Evolutionary conservation across 2,113 vertebrate species (phyloP).

Genomic region (Melospiza georgiana): DNA sequence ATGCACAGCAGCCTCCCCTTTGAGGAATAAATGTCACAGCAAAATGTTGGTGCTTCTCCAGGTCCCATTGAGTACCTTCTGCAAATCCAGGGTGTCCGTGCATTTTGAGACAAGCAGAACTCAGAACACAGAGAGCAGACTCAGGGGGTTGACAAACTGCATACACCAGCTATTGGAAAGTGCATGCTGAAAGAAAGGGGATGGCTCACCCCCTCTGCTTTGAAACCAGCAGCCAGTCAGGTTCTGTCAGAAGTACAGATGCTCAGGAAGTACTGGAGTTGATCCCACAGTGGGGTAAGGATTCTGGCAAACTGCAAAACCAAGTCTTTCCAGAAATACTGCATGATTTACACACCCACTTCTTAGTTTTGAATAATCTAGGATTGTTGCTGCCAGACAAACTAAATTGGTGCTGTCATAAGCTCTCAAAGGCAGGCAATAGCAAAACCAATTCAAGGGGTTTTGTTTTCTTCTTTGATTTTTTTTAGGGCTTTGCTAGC

Average conservation of each 20-base stretch:
- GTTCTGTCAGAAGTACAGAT: not conserved
- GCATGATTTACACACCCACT: constrained; percentile 30
- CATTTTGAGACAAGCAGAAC: not conserved
- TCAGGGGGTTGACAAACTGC: not conserved
- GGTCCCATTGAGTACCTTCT: not conserved
- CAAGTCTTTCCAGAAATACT: not conserved
- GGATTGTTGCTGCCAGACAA: constrained; percentile 25
- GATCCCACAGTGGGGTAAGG: not conserved
- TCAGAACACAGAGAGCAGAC: not conserved
- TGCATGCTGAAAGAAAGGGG: not conserved
- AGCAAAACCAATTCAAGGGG: not conserved
- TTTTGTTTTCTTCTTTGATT: constrained; percentile 25
- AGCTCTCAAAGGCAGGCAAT: constrained; percentile 18
- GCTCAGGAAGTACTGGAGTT: not conserved
- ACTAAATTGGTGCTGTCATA: constrained; percentile 47
- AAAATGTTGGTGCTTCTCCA: not conserved
- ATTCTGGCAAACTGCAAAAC: not conserved
- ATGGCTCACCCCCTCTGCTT: not conserved
- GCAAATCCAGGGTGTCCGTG: not conserved
- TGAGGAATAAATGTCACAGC: not conserved
- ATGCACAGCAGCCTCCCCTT: not conserved
- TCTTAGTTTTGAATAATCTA: constrained; percentile 37
- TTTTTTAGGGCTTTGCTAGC: constrained; percentile 8
- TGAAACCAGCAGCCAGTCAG: not conserved
- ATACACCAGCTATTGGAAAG: not conserved